These are phyloP conservation scores for Lithophane semibrunnea DNA, from an alignment of 2,888 invertebrate genomes.

Conservation along the genomic window DNA sequence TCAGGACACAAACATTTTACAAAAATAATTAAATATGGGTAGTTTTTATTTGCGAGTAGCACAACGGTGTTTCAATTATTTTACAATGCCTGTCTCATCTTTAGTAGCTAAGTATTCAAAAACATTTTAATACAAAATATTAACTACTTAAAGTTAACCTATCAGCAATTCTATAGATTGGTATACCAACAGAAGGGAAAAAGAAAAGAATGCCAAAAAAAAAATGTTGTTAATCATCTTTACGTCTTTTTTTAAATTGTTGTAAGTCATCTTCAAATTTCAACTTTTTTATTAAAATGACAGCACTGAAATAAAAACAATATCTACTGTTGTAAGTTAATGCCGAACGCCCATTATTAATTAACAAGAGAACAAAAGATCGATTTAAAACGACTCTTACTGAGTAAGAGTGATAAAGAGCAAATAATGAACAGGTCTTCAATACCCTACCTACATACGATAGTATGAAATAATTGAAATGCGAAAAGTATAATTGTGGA, in stretches of 20 bases:
- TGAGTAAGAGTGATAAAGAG: constrained; percentile 6
- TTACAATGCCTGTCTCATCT: too few species aligned
- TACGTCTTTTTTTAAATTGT: too few species aligned
- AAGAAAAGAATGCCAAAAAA: background rate
- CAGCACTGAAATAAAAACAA: background rate
- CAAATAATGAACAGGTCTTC: background rate
- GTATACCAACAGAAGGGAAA: background rate
- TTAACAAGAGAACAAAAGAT: constrained; percentile 22
- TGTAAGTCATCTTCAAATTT: background rate
- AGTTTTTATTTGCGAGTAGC: background rate
- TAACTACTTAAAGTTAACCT: background rate
- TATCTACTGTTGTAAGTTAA: background rate
- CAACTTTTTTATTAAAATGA: background rate
- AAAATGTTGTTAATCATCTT: background rate
- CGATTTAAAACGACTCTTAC: constrained; percentile 6
- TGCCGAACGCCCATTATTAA: background rate
- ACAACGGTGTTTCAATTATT: background rate
- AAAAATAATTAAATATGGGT: background rate
- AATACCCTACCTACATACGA: background rate
- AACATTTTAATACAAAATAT: background rate
- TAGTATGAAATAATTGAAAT: background rate
- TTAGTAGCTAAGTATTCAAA: too few species aligned
- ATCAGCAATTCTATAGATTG: background rate
- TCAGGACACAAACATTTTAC: too few species aligned
- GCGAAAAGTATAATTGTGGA: background rate